phyloP scores from a whole-genome alignment of 2,888 invertebrate species.

The Eulithis prunata region DNA sequence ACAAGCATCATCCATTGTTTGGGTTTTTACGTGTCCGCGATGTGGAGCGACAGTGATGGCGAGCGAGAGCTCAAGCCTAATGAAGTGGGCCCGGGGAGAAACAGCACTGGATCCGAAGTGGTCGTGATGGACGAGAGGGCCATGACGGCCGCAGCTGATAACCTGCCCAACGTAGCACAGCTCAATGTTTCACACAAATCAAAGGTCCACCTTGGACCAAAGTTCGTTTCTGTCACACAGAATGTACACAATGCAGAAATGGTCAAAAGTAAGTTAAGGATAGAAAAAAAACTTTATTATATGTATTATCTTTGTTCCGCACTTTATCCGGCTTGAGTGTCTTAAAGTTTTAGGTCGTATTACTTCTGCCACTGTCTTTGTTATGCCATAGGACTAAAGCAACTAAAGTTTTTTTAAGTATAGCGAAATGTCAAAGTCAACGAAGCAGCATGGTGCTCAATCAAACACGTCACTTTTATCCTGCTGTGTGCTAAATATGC shows the following conservation, averaged over 20 bases:
- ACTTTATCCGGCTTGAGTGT: too few relatives aligned
- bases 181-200: slow-evolving; percentile 67
- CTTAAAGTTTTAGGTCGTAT: too few relatives aligned
- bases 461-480: too few relatives aligned
- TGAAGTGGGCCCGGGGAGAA: slow-evolving; percentile 40
- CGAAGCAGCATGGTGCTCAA: too few relatives aligned
- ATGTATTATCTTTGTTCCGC: too few relatives aligned
- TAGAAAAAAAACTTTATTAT: neutral
- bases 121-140: slow-evolving; percentile 54
- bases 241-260: slow-evolving; percentile 71
- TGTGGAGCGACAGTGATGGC: slow-evolving; percentile 53
- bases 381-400: too few relatives aligned
- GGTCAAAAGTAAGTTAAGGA: slow-evolving; percentile 67
- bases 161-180: slow-evolving; percentile 54
- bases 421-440: too few relatives aligned
- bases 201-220: slow-evolving; percentile 70
- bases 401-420: too few relatives aligned
- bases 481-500: too few relatives aligned
- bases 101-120: slow-evolving; percentile 56
- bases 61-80: slow-evolving; percentile 42
- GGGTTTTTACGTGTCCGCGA: slow-evolving; percentile 44
- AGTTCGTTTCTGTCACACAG: slow-evolving; percentile 70
- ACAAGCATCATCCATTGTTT: slow-evolving; percentile 39
- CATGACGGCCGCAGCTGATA: slow-evolving; percentile 46
- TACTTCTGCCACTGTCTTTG: too few relatives aligned